phyloP scores from a whole-genome alignment of 2,113 vertebrate species.

The Scophthalmus maximus region DNA sequence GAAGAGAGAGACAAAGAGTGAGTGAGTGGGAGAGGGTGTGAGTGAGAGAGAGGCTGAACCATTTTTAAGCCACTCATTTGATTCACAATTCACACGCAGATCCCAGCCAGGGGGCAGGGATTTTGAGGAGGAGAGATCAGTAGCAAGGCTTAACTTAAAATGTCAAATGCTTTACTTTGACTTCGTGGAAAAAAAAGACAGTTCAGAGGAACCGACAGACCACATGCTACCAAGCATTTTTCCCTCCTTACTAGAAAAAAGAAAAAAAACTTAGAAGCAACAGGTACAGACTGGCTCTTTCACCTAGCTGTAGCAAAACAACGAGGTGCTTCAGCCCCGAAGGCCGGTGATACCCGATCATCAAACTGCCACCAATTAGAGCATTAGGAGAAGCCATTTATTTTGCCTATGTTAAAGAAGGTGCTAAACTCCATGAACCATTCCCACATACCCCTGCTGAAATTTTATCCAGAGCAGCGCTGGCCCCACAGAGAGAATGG shows the following conservation, averaged over 20 bases:
- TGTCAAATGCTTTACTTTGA: slow-evolving; percentile 75
- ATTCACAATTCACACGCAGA: slow-evolving; percentile 69
- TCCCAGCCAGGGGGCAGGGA: slow-evolving; percentile 71
- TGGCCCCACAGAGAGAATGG: slow-evolving; percentile 70
- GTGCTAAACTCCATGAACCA: slow-evolving; percentile 82
- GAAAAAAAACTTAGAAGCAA: slow-evolving; percentile 43
- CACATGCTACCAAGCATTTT: slow-evolving; percentile 61
- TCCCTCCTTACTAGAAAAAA: slow-evolving; percentile 50
- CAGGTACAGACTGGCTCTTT: slow-evolving; percentile 76
- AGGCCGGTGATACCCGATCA: slow-evolving; percentile 80
- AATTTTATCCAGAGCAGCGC: slow-evolving; percentile 78
- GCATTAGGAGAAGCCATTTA: slow-evolving; percentile 82
- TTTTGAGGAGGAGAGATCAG: slow-evolving; percentile 74
- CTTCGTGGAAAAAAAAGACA: slow-evolving; percentile 71
- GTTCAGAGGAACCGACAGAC: slow-evolving; percentile 68
- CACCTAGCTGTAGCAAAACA: slow-evolving; percentile 71
- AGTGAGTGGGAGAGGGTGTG: slow-evolving; percentile 1
- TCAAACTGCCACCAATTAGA: slow-evolving; percentile 81
- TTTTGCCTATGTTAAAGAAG: slow-evolving; percentile 80
- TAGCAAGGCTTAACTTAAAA: slow-evolving; percentile 72
- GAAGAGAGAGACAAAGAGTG: slow-evolving; percentile 13
- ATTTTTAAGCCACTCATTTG: slow-evolving; percentile 67
- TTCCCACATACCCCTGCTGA: slow-evolving; percentile 79
- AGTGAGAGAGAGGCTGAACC: slow-evolving; percentile 53
- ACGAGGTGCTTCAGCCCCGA: slow-evolving; percentile 73